These are phyloP conservation scores for Sycophila texana DNA, from an alignment of 2,888 invertebrate species.

Conservation along the genomic window DNA sequence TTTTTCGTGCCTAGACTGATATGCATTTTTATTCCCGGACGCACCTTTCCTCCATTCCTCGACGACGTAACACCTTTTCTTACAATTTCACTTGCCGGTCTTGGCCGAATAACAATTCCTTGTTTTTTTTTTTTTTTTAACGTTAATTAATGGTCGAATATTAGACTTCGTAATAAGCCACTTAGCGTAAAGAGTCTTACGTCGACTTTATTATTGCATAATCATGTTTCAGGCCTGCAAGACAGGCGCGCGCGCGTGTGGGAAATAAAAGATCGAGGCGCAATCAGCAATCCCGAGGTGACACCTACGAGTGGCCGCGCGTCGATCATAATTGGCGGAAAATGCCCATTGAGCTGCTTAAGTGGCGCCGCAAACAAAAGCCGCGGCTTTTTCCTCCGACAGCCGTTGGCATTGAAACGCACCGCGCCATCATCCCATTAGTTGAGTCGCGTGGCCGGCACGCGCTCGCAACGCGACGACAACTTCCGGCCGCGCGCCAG, in stretches of 20 bases:
- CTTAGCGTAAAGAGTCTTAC: neutral
- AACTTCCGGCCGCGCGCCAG: conserved; percentile 64
- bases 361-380: conserved; percentile 2
- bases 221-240: too few species aligned
- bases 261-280: too few species aligned
- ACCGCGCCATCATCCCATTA: conserved; percentile 63
- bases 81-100: too few species aligned
- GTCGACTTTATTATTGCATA: too few species aligned
- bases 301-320: conserved; percentile 1
- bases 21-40: conserved; percentile 49
- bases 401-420: conserved; percentile 14
- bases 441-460: conserved; percentile 69
- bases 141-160: too few species aligned
- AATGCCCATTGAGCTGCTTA: neutral
- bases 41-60: too few species aligned
- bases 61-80: too few species aligned
- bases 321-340: conserved; percentile 35
- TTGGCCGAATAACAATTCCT: too few species aligned
- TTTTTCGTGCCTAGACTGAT: conserved; percentile 47
- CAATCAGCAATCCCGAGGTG: neutral
- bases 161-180: neutral
- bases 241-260: too few species aligned
- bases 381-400: neutral
- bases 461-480: conserved; percentile 65
- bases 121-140: too few species aligned